Conservation (phyloP, 64 coral and sea anemone genomes). For the Orbicella faveolata region DNA sequence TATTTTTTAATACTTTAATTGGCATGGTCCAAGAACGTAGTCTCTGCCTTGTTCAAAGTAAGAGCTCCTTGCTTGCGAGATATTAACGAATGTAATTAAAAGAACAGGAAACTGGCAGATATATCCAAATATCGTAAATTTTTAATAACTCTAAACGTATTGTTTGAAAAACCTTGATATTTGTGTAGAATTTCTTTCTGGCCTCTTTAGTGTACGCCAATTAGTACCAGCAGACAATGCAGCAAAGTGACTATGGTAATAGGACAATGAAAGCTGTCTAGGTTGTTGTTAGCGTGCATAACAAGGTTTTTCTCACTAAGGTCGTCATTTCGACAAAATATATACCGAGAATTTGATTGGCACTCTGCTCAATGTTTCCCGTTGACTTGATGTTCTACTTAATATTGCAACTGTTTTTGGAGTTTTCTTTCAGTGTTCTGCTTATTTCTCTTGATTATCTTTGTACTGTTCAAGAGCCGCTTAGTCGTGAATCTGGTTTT, state of each 20-base stretch:
- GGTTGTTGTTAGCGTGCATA: neutral
- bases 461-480: neutral
- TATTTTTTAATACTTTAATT: too few relatives aligned
- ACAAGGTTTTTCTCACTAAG: neutral
- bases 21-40: too few relatives aligned
- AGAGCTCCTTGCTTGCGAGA: neutral
- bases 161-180: neutral
- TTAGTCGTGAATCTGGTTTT: neutral
- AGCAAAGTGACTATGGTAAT: neutral
- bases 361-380: neutral
- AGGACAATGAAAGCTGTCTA: neutral
- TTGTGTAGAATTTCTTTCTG: neutral
- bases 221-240: neutral
- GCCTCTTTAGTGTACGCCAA: neutral
- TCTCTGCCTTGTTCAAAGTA: too few relatives aligned
- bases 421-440: neutral
- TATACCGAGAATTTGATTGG: neutral
- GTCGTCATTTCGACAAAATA: neutral
- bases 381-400: neutral
- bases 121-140: neutral
- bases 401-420: neutral
- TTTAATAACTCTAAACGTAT: neutral
- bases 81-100: neutral
- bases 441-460: neutral
- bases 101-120: neutral